Evolutionary conservation across 1,140 invertebrate genomes (phyloP).

Genomic region (Mactra quadrangularis): DNA sequence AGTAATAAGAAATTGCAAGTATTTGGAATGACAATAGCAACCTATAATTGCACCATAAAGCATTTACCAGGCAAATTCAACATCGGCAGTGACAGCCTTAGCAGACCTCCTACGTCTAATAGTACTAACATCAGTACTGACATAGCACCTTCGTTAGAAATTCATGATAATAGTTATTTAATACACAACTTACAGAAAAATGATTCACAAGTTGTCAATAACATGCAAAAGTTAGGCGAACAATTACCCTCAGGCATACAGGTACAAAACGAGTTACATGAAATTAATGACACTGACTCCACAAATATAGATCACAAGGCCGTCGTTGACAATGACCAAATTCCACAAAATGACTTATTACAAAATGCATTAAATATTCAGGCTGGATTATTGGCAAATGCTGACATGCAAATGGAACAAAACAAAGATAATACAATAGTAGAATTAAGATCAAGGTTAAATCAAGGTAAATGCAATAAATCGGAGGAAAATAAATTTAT

Average conservation of each 20-base stretch:
- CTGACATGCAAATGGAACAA: too few relatives aligned
- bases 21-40: slow-evolving; percentile 66
- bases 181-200: background rate
- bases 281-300: slow-evolving; percentile 57
- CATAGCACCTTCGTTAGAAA: slow-evolving; percentile 16
- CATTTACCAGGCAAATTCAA: slow-evolving; percentile 63
- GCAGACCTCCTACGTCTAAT: slow-evolving; percentile 17
- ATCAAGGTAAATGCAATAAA: slow-evolving; percentile 52
- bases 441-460: background rate
- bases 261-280: background rate
- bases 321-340: slow-evolving; percentile 11
- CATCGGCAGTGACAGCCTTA: slow-evolving; percentile 61
- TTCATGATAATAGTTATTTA: slow-evolving; percentile 36
- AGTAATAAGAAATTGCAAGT: slow-evolving; percentile 68
- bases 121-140: background rate
- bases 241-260: too few relatives aligned
- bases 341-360: background rate
- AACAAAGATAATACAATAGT: too few relatives aligned
- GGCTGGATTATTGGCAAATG: too few relatives aligned
- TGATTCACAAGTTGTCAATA: too few relatives aligned
- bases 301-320: slow-evolving; percentile 52
- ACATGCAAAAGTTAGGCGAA: too few relatives aligned
- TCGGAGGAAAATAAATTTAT: slow-evolving; percentile 30
- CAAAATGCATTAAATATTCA: background rate
- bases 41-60: slow-evolving; percentile 62